These are phyloP conservation scores for Cacoxenus indagator DNA, from an alignment of 2,888 invertebrate genomes.

Conservation along the genomic window DNA sequence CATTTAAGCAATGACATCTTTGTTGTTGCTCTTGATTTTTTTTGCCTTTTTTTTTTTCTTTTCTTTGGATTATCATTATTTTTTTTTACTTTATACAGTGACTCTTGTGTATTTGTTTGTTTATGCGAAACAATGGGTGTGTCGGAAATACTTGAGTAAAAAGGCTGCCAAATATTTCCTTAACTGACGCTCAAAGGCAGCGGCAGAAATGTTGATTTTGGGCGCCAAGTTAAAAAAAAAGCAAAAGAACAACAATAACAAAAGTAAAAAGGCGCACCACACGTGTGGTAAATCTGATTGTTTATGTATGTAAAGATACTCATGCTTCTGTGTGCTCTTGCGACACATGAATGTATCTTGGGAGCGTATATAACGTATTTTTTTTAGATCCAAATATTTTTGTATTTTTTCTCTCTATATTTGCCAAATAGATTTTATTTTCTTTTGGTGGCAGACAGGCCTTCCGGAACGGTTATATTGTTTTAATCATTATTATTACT, in stretches of 20 bases:
- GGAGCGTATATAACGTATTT: background rate
- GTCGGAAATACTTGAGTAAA: background rate
- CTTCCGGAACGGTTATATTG: background rate
- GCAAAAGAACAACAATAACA: background rate
- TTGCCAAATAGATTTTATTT: background rate
- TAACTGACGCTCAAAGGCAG: background rate
- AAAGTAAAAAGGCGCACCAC: background rate
- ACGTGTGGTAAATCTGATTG: background rate
- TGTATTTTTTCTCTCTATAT: background rate
- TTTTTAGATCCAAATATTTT: background rate
- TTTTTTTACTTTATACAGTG: background rate
- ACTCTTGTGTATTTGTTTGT: background rate
- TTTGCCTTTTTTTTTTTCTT: conserved; percentile 25
- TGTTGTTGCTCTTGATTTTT: conserved; percentile 15
- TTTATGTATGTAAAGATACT: background rate
- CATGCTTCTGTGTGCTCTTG: background rate
- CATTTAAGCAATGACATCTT: conserved; percentile 1
- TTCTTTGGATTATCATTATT: conserved; percentile 38
- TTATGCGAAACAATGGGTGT: background rate
- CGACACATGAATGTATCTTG: background rate
- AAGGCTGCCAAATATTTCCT: background rate
- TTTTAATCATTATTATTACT: background rate
- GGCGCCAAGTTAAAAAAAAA: conserved; percentile 8
- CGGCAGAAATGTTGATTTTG: background rate
- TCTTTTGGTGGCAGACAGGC: background rate